A percentile compares a stretch with the other conserved stretches of the same genome.
Evolutionary conservation across 2,797 vertebrate species (phyloP).

Genomic region (Babyrousa celebensis): DNA sequence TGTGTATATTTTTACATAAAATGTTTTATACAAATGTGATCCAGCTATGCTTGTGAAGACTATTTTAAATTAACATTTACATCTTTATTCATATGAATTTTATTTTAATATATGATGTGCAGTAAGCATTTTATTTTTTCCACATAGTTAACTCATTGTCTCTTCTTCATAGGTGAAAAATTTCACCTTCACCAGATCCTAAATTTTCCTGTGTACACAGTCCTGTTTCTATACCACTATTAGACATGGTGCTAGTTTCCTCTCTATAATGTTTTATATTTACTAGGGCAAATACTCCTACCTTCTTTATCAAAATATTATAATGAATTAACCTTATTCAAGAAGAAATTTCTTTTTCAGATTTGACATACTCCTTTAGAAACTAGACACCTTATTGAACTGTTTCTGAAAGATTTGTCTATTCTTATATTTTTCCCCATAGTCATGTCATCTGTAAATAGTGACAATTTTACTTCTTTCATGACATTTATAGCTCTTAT

Average conservation of each 20-base stretch:
- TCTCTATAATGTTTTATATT: background rate
- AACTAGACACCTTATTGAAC: slow-evolving; percentile 21
- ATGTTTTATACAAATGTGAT: too few relatives aligned
- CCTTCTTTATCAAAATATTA: slow-evolving; percentile 47
- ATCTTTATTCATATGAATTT: too few relatives aligned
- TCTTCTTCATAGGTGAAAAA: slow-evolving; percentile 40
- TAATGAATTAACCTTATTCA: slow-evolving; percentile 42
- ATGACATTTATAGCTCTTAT: too few relatives aligned
- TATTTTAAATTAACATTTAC: too few relatives aligned
- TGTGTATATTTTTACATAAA: too few relatives aligned
- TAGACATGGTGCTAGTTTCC: background rate
- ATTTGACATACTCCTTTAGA: slow-evolving; percentile 20
- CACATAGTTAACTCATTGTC: background rate
- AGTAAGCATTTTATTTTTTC: background rate
- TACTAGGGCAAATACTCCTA: background rate
- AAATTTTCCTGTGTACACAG: background rate
- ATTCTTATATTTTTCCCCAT: background rate
- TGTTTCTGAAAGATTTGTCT: slow-evolving; percentile 30
- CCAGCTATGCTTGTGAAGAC: too few relatives aligned
- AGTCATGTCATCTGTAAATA: background rate
- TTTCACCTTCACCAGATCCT: background rate
- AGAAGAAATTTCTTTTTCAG: background rate
- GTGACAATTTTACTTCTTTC: slow-evolving; percentile 9
- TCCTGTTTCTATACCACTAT: background rate
- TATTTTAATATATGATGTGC: background rate